Evolutionary conservation across 2,888 invertebrate genomes (phyloP), one percentile per base, ranked within the genome.

Genomic region (Drosophila imparisetae): DNA sequence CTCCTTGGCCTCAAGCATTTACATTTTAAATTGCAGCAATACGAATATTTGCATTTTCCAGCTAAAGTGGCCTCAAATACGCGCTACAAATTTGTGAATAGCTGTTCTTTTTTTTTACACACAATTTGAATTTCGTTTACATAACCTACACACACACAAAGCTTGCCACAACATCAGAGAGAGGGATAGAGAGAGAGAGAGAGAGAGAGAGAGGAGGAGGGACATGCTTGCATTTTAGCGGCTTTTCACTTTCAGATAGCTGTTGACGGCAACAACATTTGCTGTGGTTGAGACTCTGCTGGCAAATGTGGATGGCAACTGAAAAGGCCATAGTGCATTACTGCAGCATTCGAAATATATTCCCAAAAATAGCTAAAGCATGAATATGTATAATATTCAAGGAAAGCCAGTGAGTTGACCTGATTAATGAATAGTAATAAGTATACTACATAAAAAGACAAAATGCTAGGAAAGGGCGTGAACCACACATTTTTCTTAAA

Each of bases 21-120:
- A 78, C 88, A 89, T 89, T 83, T 89, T 91, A 89, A 89, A 89
- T 91, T 89, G 90, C 89, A 78, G 74, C 72, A 73, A 75, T 75
- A 85, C 73, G 67, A 72, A 67, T 76, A 88, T 88, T 84, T 84
- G 89, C 84, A 86, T 77, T 80, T 80, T 72, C 68, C 75, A 60
- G 72, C 61, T 58, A 61, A 80, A 80, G 75, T 83, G 80, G 72
- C 75, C 81, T 49, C 55, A 71, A 82, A 78, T 62, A 72, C 80
- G 83, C 87, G 86, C 61, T 72, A 75, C 70, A 71, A 66, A 78
- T 82, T 79, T 79, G 54, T 65, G 66, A 70, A 68, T 54, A 81
- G 65, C 72, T 18, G 15, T 38, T n/a, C 29, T 54, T 34, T 54
- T 29, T 50, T 77, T 80, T 62, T 65, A 48, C 54, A 75, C 21